Base-by-base conservation (phyloP, 2,113 vertebrate genomes). In the Ceratotherium simum region DNA sequence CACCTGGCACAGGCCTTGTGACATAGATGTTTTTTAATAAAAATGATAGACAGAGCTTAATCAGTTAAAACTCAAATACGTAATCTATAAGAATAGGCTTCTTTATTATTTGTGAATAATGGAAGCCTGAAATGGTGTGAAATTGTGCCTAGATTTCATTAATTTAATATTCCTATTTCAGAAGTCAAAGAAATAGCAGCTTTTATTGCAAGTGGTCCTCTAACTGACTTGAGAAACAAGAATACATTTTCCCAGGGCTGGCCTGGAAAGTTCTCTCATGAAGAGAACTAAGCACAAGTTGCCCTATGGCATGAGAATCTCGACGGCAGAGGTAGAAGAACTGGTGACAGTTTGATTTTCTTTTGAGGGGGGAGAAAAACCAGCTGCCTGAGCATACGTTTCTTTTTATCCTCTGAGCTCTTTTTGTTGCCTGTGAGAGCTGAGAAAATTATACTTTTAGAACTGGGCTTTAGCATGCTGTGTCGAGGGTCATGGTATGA, bases 391-490 rank as follows among this genome's bases (percentile, higher is more conserved):
- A 86, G 3, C 82, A 60, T 62, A 46, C 36, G 21, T 65, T 79
- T 88, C 29, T 60, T 81, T 75, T 80, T 83, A 65, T 54, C 10
- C 42, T 73, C 42, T 25, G 31, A 42, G 51, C 46, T 94, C 62
- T 90, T 91, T 91, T 80, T 79, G 25, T 90, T 78, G 80, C 33
- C 70, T 87, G 8, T 78, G 67, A 95, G 62, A 60, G 89, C 72
- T 54, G 8, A 90, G 73, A 79, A 97, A 85, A 92, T 58, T 64
- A 56, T 23, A 90, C 56, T 72, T 51, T 31, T 36, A 82, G 84
- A 92, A 86, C 46, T 65, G 8, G 67, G 36, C 73, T 91, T 75
- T 85, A 84, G 85, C 88, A 79, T 48, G 56, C 78, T 72, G 16
- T 90, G 6, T 69, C 65, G 82, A 93, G 72, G 88, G 83, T 75